Conservation (phyloP, 2,797 vertebrate genomes). For the Artibeus jamaicensis region DNA sequence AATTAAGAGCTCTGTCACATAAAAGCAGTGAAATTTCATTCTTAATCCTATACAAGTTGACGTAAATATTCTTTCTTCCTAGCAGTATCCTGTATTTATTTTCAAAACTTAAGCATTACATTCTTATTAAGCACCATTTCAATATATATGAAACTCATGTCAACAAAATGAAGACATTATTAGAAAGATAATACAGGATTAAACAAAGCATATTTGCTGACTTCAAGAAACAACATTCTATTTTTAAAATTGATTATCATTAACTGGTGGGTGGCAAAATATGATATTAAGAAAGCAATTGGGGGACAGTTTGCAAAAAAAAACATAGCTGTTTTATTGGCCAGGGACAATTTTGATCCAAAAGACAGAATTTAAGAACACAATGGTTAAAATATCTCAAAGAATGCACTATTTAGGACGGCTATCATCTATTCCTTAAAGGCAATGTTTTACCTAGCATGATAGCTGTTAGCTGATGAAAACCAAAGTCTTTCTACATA, state of each 20-base stretch:
- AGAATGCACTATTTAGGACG: neutral
- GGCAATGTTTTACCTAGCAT: neutral
- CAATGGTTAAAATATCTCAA: neutral
- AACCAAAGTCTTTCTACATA: neutral
- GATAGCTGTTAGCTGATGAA: neutral
- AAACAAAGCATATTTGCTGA: neutral
- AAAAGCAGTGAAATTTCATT: neutral
- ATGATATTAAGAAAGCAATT: neutral
- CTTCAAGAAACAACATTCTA: neutral
- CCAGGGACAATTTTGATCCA: neutral
- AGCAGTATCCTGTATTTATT: neutral
- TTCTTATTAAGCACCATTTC: neutral
- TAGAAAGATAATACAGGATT: neutral
- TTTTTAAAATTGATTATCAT: slow-evolving; percentile 6
- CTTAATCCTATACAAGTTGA: neutral
- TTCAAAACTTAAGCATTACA: neutral
- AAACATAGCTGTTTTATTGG: neutral
- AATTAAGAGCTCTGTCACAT: slow-evolving; percentile 62
- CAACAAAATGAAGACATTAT: neutral
- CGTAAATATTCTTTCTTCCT: neutral
- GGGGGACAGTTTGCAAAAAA: neutral
- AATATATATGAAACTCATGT: neutral
- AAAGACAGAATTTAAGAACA: neutral
- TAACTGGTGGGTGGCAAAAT: neutral
- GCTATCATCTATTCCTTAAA: neutral